Base-by-base conservation (phyloP, 2,888 invertebrate species). In the Endotricha flammealis region DNA sequence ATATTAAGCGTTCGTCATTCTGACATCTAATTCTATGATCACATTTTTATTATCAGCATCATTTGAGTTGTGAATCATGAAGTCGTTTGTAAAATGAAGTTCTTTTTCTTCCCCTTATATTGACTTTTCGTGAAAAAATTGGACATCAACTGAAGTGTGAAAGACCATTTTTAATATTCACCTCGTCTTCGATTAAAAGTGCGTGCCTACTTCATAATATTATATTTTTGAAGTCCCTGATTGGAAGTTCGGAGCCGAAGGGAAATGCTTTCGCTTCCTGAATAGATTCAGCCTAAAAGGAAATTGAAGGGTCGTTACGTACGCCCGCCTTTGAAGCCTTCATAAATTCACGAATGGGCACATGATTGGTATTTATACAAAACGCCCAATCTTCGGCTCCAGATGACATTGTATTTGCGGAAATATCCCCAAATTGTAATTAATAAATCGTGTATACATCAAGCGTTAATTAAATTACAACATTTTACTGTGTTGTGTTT, bases 251-350 rank as follows among this genome's bases (percentile, higher is more conserved):
- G 60, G 51, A 54, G 64, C 52, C 56, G 53, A 55, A 62, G 63
- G 71, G 74, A 77, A 81, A 77, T 75, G 75, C 76, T 71, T 64
- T 64, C 64, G 63, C 62, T 61, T 64, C 65, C 69, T 74, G 77
- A 78, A 80, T 80, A 68, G 76, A 74, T 74, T 71, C 64, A 56
- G 57, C 59, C 64, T 79, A 74, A 77, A 76, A 74, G 82, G 76
- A 82, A 81, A 81, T 81, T 74, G 80, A 78, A 76, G 73, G 74
- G 74, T 78, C 78, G 78, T 80, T 78, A 75, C 62, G 68, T 69
- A 59, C 64, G 64, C 54, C 46, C 57, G 52, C 65, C 56, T 71
- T 65, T 68, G 66, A 64, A 62, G 60, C 62, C 57, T 68, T 68
- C 71, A 73, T 75, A 77, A 77, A 78, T 75, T 71, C 67, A 59